These are phyloP conservation scores for Halcyon leucocephala DNA, from an alignment of 2,797 vertebrate species.

Conservation along the genomic window DNA sequence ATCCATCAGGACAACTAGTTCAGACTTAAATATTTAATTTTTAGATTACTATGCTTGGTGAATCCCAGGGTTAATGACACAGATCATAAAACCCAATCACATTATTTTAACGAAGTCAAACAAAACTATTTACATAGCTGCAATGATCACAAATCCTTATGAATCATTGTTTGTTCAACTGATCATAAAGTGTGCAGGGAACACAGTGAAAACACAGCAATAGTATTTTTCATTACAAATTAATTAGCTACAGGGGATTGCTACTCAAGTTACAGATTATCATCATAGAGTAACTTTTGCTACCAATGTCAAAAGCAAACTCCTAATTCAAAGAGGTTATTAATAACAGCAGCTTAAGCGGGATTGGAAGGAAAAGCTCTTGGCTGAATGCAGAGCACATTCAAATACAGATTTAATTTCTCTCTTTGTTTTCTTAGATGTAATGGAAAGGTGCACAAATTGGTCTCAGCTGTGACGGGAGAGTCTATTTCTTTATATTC, in stretches of 20 bases:
- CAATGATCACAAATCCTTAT: constrained; percentile 12
- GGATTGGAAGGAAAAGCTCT: background rate
- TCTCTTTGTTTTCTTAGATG: background rate
- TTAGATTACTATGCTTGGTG: background rate
- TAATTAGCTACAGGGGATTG: constrained; percentile 5
- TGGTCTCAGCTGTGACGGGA: background rate
- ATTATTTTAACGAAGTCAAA: background rate
- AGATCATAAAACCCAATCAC: background rate
- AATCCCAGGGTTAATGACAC: background rate
- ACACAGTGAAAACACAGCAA: background rate
- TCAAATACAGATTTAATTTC: constrained; percentile 1
- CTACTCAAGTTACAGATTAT: constrained; percentile 45
- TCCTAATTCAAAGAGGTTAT: constrained; percentile 35
- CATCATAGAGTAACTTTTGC: constrained; percentile 12
- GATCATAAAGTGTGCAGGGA: background rate
- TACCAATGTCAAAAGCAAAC: constrained; percentile 4
- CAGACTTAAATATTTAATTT: background rate
- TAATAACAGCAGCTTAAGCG: background rate
- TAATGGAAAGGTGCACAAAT: background rate
- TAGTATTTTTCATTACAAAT: constrained; percentile 47
- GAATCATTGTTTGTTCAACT: background rate
- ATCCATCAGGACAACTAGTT: background rate
- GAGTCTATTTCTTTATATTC: background rate
- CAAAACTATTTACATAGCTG: constrained; percentile 4
- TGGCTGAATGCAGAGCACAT: constrained; percentile 10